Evolutionary conservation across 2,797 vertebrate genomes (phyloP).

Genomic region (Taenioides sp.): DNA sequence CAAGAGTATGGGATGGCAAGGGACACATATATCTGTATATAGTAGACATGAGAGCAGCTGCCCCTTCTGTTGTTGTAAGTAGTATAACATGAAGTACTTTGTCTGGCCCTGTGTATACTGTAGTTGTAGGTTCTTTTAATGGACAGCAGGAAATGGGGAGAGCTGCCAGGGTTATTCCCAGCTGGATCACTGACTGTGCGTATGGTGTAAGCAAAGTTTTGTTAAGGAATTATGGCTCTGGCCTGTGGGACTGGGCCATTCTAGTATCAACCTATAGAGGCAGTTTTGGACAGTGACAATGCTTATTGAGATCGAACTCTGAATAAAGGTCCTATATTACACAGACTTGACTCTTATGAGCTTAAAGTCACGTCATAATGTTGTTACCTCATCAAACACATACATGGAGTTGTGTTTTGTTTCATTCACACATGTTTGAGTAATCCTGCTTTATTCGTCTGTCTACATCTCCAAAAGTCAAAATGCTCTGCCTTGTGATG

Average conservation of each 20-base stretch:
- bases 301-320: neutral
- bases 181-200: slow-evolving; percentile 44
- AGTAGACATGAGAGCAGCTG: slow-evolving; percentile 21
- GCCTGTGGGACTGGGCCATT: slow-evolving; percentile 55
- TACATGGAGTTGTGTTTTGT: no score
- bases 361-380: no score
- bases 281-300: neutral
- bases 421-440: no score
- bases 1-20: neutral
- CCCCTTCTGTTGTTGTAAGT: slow-evolving; percentile 35
- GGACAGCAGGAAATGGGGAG: slow-evolving; percentile 27
- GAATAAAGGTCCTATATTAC: no score
- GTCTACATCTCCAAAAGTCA: no score
- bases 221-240: slow-evolving; percentile 65
- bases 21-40: slow-evolving; percentile 5
- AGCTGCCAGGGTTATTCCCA: slow-evolving; percentile 48
- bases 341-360: no score
- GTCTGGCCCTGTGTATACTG: slow-evolving; percentile 41
- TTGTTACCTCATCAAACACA: no score
- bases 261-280: slow-evolving; percentile 7
- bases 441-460: no score
- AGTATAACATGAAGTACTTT: slow-evolving; percentile 36
- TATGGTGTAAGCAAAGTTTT: slow-evolving; percentile 71
- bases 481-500: no score
- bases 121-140: slow-evolving; percentile 37